Base-by-base conservation (phyloP, 2,113 vertebrate genomes). In the Xiphorhynchus elegans region DNA sequence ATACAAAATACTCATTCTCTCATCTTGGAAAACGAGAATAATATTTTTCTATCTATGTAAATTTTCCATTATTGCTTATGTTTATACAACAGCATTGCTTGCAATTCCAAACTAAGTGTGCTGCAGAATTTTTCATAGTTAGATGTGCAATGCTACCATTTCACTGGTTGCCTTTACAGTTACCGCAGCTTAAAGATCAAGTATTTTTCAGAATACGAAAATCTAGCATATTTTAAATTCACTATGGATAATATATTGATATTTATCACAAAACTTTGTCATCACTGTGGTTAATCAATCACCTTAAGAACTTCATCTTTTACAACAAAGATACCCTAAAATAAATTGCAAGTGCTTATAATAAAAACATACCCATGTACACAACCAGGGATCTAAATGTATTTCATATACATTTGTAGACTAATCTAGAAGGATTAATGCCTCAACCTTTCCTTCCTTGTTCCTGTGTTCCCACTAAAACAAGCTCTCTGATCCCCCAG, bases 371-470 rank as follows among this genome's bases (percentile, higher is more conserved):
- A 63, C 19, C 31, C 16, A n/a, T 0, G 4, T 20, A 33, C 10
- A 21, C 33, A 56, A 52, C 55, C 25, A 19, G 35, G 16, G 46
- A 52, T 67, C 14, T 60, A 37, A 90, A 77, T 0, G 6, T 9
- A 50, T 10, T 62, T 39, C 1, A 2, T 5, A 9, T 11, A 21
- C 14, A 26, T 72, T 62, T 76, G 28, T 33, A 37, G 0, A 0
- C 37, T 60, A 37, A 64, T 31, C 80, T 84, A 62, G 56, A 46
- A 67, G 70, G 76, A 77, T 15, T 18, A 86, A 84, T 9, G 19
- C 40, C 28, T n/a, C 69, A 85, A 63, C 31, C 56, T 85, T 84
- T 93, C 44, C 68, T 85, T 73, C 25, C 70, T 78, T 69, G 17
- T 13, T 89, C 60, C 70, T 33, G 49, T 16, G 17, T 39, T 72